These are phyloP conservation scores for Stenolophus ochropezus DNA, from an alignment of 2,888 invertebrate genomes.

Conservation along the genomic window DNA sequence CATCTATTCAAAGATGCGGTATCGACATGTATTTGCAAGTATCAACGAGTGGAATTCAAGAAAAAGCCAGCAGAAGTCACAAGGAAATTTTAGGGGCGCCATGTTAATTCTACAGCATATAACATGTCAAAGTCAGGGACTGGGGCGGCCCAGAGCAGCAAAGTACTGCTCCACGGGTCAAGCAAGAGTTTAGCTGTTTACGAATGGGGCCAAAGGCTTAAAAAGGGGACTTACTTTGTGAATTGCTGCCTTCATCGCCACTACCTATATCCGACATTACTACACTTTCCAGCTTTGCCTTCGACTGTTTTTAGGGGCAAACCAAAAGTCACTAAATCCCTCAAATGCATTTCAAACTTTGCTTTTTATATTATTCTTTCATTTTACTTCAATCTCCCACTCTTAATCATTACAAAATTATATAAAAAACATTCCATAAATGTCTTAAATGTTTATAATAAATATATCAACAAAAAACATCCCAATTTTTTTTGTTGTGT, in stretches of 20 bases:
- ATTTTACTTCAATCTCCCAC: no score
- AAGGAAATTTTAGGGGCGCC: conserved; percentile 28
- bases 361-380: background rate
- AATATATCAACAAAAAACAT: no score
- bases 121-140: conserved; percentile 50
- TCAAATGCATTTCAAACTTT: background rate
- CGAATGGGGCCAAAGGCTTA: conserved; percentile 55
- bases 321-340: conserved; percentile 67
- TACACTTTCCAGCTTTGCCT: conserved; percentile 72
- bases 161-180: background rate
- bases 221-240: conserved; percentile 82
- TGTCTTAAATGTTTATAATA: no score
- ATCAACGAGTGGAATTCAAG: conserved; percentile 17
- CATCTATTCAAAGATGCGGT: background rate
- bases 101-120: conserved; percentile 53
- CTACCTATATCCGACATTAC: conserved; percentile 87
- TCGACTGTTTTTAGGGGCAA: conserved; percentile 69
- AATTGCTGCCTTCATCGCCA: conserved; percentile 86
- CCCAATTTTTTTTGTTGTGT: no score
- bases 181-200: background rate
- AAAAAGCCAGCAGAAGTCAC: background rate
- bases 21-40: background rate
- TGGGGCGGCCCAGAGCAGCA: background rate
- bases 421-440: no score
- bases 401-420: no score